A percentile compares a stretch with the other conserved stretches of the same genome.
phyloP scores from a whole-genome alignment of 2,888 invertebrate species.

The Aromia moschata region DNA sequence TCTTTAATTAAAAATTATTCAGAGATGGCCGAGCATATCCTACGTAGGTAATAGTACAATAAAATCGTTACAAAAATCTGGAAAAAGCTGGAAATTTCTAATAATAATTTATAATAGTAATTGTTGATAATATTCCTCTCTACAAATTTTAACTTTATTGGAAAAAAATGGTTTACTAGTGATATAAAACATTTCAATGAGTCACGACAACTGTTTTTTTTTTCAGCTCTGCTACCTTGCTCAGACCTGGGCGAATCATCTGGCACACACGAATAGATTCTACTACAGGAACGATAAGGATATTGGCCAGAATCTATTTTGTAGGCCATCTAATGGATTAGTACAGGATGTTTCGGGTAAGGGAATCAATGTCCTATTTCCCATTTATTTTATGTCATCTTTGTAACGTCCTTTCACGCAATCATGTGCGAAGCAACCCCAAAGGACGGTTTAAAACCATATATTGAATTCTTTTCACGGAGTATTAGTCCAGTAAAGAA shows the following conservation, averaged over 20 bases:
- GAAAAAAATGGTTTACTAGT: too few relatives aligned
- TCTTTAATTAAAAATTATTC: too few relatives aligned
- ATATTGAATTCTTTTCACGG: background rate
- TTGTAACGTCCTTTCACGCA: background rate
- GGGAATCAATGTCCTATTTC: conserved; percentile 18
- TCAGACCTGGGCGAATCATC: conserved; percentile 88
- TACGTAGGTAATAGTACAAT: too few relatives aligned
- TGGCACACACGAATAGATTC: conserved; percentile 83
- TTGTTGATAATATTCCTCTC: too few relatives aligned
- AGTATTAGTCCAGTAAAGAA: too few relatives aligned
- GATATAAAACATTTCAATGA: too few relatives aligned
- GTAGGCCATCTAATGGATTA: conserved; percentile 73
- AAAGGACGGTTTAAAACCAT: background rate
- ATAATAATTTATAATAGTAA: too few relatives aligned
- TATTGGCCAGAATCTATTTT: conserved; percentile 83
- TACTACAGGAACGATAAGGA: conserved; percentile 79
- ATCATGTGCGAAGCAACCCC: background rate
- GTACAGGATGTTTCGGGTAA: conserved; percentile 76
- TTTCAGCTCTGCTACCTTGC: conserved; percentile 80
- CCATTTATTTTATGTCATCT: conserved; percentile 1
- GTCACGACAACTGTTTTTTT: too few relatives aligned
- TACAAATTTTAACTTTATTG: too few relatives aligned
- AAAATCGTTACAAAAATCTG: too few relatives aligned
- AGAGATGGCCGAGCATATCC: too few relatives aligned
- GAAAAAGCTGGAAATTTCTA: too few relatives aligned